These are phyloP conservation scores for Harpagus bidentatus DNA, from an alignment of 2,113 vertebrate species.

Conservation along the genomic window DNA sequence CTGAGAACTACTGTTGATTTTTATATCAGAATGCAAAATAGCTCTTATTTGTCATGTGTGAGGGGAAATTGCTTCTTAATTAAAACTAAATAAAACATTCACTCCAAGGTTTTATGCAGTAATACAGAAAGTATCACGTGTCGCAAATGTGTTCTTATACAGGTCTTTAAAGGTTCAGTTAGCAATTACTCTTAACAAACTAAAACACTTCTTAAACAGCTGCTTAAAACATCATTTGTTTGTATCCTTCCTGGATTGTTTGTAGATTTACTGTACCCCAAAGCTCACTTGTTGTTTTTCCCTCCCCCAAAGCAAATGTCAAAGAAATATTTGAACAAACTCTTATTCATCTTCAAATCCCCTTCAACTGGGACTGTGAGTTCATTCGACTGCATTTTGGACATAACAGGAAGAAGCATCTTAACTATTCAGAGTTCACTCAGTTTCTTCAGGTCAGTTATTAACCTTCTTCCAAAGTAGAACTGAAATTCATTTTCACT, in stretches of 20 bases:
- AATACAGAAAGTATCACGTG: constrained; percentile 62
- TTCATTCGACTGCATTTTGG: constrained; percentile 96
- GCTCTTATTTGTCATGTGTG: constrained; percentile 67
- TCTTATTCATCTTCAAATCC: constrained; percentile 91
- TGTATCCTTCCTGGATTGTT: constrained; percentile 62
- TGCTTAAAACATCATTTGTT: constrained; percentile 56
- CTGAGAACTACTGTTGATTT: constrained; percentile 69
- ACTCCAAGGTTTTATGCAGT: constrained; percentile 54
- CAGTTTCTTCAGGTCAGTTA: constrained; percentile 92
- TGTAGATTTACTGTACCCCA: constrained; percentile 7
- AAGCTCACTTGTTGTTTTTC: constrained; percentile 64
- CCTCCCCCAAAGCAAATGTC: constrained; percentile 85
- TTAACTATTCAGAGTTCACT: constrained; percentile 93
- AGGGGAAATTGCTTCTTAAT: constrained; percentile 76
- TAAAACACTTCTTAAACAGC: constrained; percentile 47
- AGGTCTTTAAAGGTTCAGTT: constrained; percentile 49
- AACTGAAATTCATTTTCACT: not conserved
- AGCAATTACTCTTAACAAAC: constrained; percentile 65
- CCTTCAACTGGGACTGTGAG: constrained; percentile 97
- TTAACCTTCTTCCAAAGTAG: not conserved
- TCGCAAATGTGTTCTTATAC: constrained; percentile 55
- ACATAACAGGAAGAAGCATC: constrained; percentile 89
- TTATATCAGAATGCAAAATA: constrained; percentile 72
- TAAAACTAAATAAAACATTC: constrained; percentile 73
- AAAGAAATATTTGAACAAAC: constrained; percentile 97